These are phyloP conservation scores for Oncorhynchus nerka DNA, from an alignment of 2,113 vertebrate species.

Conservation along the genomic window DNA sequence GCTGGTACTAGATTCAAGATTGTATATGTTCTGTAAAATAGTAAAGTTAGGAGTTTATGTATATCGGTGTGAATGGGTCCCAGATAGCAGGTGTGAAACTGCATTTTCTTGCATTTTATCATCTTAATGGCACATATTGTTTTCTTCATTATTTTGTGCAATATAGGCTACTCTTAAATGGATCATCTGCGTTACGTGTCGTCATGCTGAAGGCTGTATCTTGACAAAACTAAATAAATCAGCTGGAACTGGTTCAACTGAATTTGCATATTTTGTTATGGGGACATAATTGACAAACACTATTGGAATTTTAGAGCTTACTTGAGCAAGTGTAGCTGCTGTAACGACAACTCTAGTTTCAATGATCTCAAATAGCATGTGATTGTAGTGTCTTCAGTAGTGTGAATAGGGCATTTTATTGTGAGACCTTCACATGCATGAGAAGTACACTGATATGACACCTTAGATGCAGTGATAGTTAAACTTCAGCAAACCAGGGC, in stretches of 20 bases:
- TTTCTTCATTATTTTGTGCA: constrained; percentile 90
- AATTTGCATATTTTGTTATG: constrained; percentile 37
- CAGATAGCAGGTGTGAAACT: constrained; percentile 88
- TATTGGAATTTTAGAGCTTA: neutral
- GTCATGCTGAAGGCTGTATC: constrained; percentile 87
- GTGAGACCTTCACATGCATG: too few relatives aligned
- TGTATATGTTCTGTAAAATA: constrained; percentile 96
- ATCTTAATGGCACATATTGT: constrained; percentile 80
- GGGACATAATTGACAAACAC: neutral
- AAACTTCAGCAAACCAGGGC: too few relatives aligned
- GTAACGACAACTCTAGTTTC: neutral
- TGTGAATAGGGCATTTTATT: too few relatives aligned
- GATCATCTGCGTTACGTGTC: constrained; percentile 83
- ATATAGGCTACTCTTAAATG: constrained; percentile 81
- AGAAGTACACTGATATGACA: too few relatives aligned
- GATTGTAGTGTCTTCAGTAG: neutral
- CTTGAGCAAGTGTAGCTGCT: neutral
- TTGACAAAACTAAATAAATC: constrained; percentile 91
- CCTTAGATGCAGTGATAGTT: too few relatives aligned
- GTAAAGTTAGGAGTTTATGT: constrained; percentile 85
- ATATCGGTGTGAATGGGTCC: constrained; percentile 90
- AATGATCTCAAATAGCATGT: neutral
- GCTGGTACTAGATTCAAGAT: constrained; percentile 88
- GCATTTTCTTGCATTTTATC: constrained; percentile 80
- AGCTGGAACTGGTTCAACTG: constrained; percentile 89